Evolutionary conservation across 1,140 invertebrate species (phyloP).

Genomic region (Palaemon carinicauda): DNA sequence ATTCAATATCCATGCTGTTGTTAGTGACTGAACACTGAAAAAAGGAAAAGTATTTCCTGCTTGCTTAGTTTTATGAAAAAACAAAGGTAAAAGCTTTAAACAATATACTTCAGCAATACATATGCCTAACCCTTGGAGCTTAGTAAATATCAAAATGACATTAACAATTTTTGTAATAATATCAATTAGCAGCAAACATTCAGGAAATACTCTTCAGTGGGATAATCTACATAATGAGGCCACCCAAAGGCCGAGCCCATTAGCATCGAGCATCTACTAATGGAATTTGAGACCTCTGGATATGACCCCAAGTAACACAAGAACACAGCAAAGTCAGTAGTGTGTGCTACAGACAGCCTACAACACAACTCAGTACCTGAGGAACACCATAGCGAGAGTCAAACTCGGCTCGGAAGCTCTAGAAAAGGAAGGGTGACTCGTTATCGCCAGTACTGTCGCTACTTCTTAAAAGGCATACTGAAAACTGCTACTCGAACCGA

Average conservation of each 20-base stretch:
- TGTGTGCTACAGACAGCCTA: constrained; percentile 17
- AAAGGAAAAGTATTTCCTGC: constrained; percentile 11
- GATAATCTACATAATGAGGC: constrained; percentile 2
- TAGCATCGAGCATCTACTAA: constrained; percentile 54
- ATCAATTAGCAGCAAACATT: not conserved
- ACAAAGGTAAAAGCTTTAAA: too few species aligned
- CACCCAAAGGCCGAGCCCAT: not conserved
- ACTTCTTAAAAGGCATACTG: not conserved
- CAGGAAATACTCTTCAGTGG: constrained; percentile 7
- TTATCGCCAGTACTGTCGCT: not conserved
- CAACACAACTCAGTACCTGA: constrained; percentile 63
- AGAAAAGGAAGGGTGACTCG: constrained; percentile 68
- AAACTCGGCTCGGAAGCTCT: constrained; percentile 93
- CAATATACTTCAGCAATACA: too few species aligned
- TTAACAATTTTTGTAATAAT: not conserved
- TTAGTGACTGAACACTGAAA: constrained; percentile 12
- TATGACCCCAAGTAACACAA: constrained; percentile 58
- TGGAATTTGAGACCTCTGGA: constrained; percentile 58
- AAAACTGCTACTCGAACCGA: too few species aligned
- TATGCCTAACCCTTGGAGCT: not conserved
- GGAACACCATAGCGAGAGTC: constrained; percentile 84
- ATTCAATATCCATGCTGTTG: constrained; percentile 1
- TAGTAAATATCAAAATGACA: not conserved
- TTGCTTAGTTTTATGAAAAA: too few species aligned
- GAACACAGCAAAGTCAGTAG: constrained; percentile 1